Evolutionary conservation across 2,113 vertebrate genomes (phyloP).

Genomic region (Himantopus leucocephalus): DNA sequence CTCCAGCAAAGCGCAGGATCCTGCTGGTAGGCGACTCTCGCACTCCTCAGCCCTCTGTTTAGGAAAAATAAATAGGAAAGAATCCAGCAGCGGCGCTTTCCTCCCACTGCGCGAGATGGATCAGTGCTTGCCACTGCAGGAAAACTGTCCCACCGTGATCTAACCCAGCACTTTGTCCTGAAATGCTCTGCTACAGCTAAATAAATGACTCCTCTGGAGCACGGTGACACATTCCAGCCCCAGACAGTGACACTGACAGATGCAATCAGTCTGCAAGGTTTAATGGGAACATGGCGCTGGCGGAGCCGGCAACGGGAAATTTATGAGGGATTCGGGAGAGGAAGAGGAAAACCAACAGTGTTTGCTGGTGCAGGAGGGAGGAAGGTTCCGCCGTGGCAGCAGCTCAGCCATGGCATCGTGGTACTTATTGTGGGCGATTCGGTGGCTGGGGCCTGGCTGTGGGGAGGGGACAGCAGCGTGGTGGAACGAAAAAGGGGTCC

Average conservation of each 20-base stretch:
- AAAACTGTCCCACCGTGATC: constrained; percentile 46
- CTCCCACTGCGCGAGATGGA: background rate
- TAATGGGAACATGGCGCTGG: constrained; percentile 10
- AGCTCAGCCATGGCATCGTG: background rate
- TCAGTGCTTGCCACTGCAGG: background rate
- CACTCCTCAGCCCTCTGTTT: constrained; percentile 37
- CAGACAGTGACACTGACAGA: constrained; percentile 58
- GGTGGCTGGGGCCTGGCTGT: background rate
- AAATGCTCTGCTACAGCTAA: constrained; percentile 47
- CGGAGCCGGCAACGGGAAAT: background rate
- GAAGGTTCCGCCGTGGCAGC: background rate
- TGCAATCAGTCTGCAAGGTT: constrained; percentile 25
- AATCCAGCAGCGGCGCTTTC: constrained; percentile 51
- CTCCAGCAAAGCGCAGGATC: background rate
- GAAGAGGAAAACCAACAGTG: background rate
- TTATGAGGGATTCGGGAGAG: background rate
- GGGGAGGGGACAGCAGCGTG: accelerated
- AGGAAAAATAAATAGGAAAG: constrained; percentile 67
- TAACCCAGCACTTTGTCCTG: constrained; percentile 59
- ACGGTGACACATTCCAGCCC: constrained; percentile 63
- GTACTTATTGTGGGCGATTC: background rate
- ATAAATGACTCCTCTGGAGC: constrained; percentile 17
- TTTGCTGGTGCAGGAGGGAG: background rate
- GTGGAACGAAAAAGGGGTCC: background rate
- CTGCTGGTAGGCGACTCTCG: background rate